Evolutionary conservation across 2,888 invertebrate species (phyloP), one percentile per base, ranked within the genome.

Genomic region (Hydrotaea diabolus): DNA sequence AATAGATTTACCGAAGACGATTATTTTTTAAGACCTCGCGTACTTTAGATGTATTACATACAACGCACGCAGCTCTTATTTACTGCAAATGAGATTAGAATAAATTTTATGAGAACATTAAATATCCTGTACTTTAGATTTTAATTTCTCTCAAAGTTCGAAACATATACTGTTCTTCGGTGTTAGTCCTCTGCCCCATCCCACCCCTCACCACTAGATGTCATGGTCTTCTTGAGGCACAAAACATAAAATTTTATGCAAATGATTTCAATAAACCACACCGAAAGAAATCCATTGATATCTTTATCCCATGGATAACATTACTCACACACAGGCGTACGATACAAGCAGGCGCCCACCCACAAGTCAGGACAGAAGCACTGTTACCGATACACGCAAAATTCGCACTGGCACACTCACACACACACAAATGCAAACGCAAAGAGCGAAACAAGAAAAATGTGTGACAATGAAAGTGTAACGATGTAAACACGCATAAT

Each of bases 401-500:
- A 43, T 17, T 21, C 31, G 36, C 17, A 17, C 39, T 17, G 19
- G 2, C 17, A 66, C 17, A 73, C 39, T 11, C 13, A n/a, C 53
- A 2, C 9, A 0, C 19, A 15, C 31, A 21, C n/a, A 57, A 43
- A 49, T 2, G 23, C 13, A 15, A n/a, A 4, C 13, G 0, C 26
- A 53, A n/a, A 0, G 4, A 11, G 3, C 11, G 36, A 39, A 49
- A 69, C 59, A 71, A 31, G 57, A 31, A 77, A 73, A 77, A 57
- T 39, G 62, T 72, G 69, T 81, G 72, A 73, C 77, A 77, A 77
- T 81, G 77, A 81, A 69, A 39, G 57, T 74, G 80, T 79, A 72
- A 74, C 66, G 74, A 77, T 77, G 26, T 77, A 49, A 71, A 78
- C 74, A 75, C 72, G 62, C 80, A 76, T 80, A 64, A 83, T 80